phyloP scores from a whole-genome alignment of 2,888 invertebrate species.

The Cataglyphis albicans region DNA sequence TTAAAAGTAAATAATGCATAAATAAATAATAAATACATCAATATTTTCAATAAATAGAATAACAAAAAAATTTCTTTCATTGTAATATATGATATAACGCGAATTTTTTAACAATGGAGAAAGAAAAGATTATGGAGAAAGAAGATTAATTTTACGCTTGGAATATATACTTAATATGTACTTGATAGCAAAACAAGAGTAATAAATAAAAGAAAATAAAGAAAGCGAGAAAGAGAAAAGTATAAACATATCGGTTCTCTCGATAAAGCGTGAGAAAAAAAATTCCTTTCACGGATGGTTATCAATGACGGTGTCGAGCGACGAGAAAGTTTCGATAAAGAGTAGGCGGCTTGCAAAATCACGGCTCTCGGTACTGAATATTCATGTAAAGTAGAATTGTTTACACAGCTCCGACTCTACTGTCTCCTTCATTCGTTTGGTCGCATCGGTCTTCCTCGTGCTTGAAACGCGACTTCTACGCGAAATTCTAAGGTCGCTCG shows the following conservation, averaged over 20 bases:
- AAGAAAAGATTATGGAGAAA: not conserved
- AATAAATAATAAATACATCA: not conserved
- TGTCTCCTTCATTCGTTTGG: not conserved
- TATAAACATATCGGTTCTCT: constrained; percentile 34
- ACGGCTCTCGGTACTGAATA: constrained; percentile 70
- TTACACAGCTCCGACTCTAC: constrained; percentile 21
- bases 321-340: constrained; percentile 67
- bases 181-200: not conserved
- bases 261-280: constrained; percentile 1
- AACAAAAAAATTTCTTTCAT: not conserved
- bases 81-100: not conserved
- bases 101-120: not conserved
- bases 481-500: constrained; percentile 67
- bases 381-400: constrained; percentile 63
- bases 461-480: constrained; percentile 52
- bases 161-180: not conserved
- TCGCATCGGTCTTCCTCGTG: constrained; percentile 29
- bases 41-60: not conserved
- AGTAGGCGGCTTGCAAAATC: constrained; percentile 67
- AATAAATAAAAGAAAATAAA: not conserved
- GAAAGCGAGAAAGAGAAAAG: not conserved
- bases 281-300: constrained; percentile 62
- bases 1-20: not conserved
- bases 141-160: not conserved
- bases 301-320: constrained; percentile 56